Conservation (phyloP, 2,888 invertebrate species). For the Schizotus pectinicornis region DNA sequence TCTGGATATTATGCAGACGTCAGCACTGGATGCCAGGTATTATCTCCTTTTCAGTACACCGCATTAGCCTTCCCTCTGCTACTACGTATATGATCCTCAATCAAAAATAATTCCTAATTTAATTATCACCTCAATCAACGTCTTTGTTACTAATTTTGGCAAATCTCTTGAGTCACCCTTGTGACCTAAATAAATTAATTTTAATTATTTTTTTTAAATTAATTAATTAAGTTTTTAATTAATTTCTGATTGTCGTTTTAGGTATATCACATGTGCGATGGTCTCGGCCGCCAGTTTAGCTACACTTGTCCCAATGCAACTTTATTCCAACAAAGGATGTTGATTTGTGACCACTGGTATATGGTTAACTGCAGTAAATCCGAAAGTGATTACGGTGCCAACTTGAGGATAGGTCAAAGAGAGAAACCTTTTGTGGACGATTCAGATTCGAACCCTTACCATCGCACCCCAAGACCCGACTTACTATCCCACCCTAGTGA, state of each 20-base stretch:
- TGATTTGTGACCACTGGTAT: slow-evolving; percentile 83
- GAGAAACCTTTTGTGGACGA: slow-evolving; percentile 72
- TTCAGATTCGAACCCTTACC: slow-evolving; percentile 67
- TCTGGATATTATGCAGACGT: slow-evolving; percentile 79
- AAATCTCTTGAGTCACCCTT: no score
- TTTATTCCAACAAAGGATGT: slow-evolving; percentile 80
- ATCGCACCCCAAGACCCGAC: slow-evolving; percentile 73
- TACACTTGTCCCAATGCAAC: slow-evolving; percentile 81
- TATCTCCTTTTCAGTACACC: background rate
- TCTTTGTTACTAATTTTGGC: no score
- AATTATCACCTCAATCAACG: no score
- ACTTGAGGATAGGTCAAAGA: slow-evolving; percentile 74
- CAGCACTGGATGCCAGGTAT: slow-evolving; percentile 75
- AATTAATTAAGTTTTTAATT: no score
- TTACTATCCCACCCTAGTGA: slow-evolving; percentile 64
- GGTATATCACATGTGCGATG: slow-evolving; percentile 85
- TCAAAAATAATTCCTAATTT: no score
- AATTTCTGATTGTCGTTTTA: no score
- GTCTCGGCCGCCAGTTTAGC: slow-evolving; percentile 76
- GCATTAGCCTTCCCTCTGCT: no score
- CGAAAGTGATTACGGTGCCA: slow-evolving; percentile 74
- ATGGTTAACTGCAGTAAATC: slow-evolving; percentile 81
- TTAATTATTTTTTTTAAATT: no score
- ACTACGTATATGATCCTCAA: no score
- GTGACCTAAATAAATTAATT: no score